Conservation (phyloP, 2,888 invertebrate genomes). For the Scaptomyza caliginosa region DNA sequence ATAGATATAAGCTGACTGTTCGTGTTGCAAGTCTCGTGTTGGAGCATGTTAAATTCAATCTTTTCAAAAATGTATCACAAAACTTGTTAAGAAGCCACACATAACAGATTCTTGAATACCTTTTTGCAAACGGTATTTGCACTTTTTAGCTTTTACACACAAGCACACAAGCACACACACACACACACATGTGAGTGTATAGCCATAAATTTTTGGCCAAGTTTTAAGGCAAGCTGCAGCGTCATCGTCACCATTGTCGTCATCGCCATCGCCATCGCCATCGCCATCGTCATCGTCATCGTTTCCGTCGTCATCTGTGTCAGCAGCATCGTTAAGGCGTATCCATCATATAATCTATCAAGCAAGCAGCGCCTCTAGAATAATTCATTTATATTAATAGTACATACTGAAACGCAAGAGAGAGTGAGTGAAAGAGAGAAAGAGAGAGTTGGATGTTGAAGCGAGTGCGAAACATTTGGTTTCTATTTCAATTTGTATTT, state of each 20-base stretch:
- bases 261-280: neutral
- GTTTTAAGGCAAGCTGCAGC: conserved; percentile 46
- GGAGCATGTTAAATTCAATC: neutral
- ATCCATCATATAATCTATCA: conserved; percentile 73
- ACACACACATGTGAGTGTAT: neutral
- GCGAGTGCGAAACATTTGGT: neutral
- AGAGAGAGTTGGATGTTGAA: neutral
- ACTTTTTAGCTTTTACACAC: conserved; percentile 6
- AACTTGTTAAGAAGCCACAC: neutral
- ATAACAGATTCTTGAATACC: neutral
- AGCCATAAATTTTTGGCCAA: conserved; percentile 38
- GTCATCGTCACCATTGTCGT: conserved; percentile 24
- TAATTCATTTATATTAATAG: conserved; percentile 79
- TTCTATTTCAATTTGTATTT: conserved; percentile 45
- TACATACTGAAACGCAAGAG: conserved; percentile 32
- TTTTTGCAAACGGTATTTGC: conserved; percentile 5
- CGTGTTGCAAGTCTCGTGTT: neutral
- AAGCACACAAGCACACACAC: neutral
- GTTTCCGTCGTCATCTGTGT: conserved; percentile 38
- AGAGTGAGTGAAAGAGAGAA: neutral
- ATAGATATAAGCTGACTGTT: neutral
- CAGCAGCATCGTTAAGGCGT: conserved; percentile 69
- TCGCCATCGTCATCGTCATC: neutral
- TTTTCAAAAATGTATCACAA: neutral
- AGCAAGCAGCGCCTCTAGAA: conserved; percentile 50